Percentiles rank a stretch among this genome's conserved stretches.
phyloP scores from a whole-genome alignment of 1,140 invertebrate species.

The Matsumurasca onukii region DNA sequence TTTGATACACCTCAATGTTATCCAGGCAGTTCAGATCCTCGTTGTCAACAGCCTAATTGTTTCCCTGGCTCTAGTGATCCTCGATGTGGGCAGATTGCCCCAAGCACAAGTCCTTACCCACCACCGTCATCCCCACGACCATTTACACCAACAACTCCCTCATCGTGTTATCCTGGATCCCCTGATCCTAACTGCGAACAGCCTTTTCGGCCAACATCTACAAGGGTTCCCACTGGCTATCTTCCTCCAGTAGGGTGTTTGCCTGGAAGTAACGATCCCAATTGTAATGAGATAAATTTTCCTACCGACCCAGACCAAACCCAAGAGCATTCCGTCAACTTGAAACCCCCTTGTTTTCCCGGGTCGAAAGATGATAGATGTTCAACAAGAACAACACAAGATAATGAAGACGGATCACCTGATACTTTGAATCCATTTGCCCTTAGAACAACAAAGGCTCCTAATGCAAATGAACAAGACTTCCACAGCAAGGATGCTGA shows the following conservation, averaged over 20 bases:
- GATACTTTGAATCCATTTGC: not conserved
- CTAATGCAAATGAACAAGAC: conserved; percentile 31
- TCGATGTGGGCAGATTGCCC: conserved; percentile 46
- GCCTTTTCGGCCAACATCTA: conserved; percentile 36
- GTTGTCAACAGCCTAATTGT: conserved; percentile 45
- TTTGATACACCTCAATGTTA: conserved; percentile 36
- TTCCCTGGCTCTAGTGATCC: conserved; percentile 51
- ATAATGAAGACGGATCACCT: not conserved
- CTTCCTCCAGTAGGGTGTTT: conserved; percentile 33
- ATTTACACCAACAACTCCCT: conserved; percentile 33
- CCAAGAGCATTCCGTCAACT: conserved; percentile 6
- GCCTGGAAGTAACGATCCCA: conserved; percentile 43
- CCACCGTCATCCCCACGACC: conserved; percentile 37
- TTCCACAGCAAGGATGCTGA: conserved; percentile 44
- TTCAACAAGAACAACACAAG: conserved; percentile 45
- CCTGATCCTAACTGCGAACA: conserved; percentile 45
- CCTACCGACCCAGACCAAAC: conserved; percentile 20
- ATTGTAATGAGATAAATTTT: conserved; percentile 38
- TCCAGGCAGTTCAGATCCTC: conserved; percentile 45
- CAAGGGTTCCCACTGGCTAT: conserved; percentile 31
- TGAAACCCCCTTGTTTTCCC: conserved; percentile 40
- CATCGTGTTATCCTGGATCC: conserved; percentile 42
- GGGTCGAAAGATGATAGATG: conserved; percentile 41
- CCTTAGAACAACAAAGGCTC: not conserved
- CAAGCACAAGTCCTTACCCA: conserved; percentile 39